Evolutionary conservation across 2,113 vertebrate genomes (phyloP), one percentile per base, ranked within the genome.

Genomic region (Columbina picui): DNA sequence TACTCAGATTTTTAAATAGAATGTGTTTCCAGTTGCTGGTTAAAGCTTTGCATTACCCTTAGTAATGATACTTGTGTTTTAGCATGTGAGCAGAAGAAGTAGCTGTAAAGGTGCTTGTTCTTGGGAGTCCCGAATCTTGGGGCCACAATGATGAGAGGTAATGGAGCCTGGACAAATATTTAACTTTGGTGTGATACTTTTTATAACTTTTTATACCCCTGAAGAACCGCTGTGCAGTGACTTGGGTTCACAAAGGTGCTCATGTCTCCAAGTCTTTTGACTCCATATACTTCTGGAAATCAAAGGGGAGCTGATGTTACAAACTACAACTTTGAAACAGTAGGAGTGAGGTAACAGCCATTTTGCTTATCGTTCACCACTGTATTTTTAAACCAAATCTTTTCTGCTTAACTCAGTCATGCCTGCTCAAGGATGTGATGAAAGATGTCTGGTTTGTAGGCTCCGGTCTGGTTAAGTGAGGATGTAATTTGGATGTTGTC

Each of bases 21-120:
- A 39, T 22, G 3, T 34, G 3, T 43, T 87, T 83, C 61, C 41
- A 57, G 47, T 53, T 27, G 34, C 12, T 67, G 50, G 34, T 74
- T 85, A 67, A 76, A 88, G 47, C 14, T 76, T 56, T 76, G 29
- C 3, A 3, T 16, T 65, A 57, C 27, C 30, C 17, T 47, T n/a
- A 0, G 0, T 16, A 71, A 0, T 11, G 12, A 8, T 45, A 34
- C 13, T 47, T 47, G 9, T 39, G 7, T 61, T 75, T 47, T 27
- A 73, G 67, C 11, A 9, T 9, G 10, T 36, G 56, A 93, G 43
- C 45, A 39, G 84, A 20, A 21, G 34, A 29, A 70, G 38, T 9
- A 34, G 34, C 12, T 89, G 3, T 41, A 30, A 71, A 82, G 49
- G 32, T 60, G 18, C 7, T 67, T 71, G 18, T 39, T 45, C 30